Percentiles rank a stretch among this genome's conserved stretches.
These are phyloP conservation scores for Lophotis ruficrista DNA, from an alignment of 2,113 vertebrate species.

Conservation along the genomic window DNA sequence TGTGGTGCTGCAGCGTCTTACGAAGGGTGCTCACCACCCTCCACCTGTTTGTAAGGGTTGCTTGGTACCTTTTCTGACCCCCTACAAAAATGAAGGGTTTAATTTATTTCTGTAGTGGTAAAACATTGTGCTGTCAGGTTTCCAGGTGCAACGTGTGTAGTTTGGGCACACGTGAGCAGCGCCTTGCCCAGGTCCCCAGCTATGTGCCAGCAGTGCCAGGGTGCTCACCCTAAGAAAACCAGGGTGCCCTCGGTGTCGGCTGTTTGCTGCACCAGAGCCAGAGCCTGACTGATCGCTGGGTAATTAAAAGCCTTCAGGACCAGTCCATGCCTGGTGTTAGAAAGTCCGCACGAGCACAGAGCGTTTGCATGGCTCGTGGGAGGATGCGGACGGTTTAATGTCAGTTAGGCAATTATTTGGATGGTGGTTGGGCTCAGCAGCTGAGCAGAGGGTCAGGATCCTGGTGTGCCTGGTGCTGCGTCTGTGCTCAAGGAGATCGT, in stretches of 20 bases:
- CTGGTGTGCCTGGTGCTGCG: neutral
- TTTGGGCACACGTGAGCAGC: fast-evolving
- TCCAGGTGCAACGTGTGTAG: neutral
- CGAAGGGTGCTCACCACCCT: neutral
- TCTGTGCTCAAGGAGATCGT: fast-evolving
- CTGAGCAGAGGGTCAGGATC: neutral
- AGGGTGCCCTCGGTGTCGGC: fast-evolving
- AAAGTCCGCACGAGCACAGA: fast-evolving
- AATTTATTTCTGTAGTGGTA: neutral
- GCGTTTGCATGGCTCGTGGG: fast-evolving
- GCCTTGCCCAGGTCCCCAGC: neutral
- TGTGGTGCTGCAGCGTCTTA: neutral
- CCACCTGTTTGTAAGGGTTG: fast-evolving
- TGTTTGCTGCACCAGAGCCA: neutral
- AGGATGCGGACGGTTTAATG: neutral
- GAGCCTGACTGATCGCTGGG: neutral
- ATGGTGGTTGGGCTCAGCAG: neutral
- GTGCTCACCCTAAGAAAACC: neutral
- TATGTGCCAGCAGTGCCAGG: neutral
- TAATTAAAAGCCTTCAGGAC: neutral
- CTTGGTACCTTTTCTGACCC: neutral
- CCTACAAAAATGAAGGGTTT: neutral
- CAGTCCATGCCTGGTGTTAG: neutral
- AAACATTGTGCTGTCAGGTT: neutral
- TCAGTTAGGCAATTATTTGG: fast-evolving